Evolutionary conservation across 2,113 vertebrate genomes (phyloP).

Genomic region (Alligator mississippiensis): DNA sequence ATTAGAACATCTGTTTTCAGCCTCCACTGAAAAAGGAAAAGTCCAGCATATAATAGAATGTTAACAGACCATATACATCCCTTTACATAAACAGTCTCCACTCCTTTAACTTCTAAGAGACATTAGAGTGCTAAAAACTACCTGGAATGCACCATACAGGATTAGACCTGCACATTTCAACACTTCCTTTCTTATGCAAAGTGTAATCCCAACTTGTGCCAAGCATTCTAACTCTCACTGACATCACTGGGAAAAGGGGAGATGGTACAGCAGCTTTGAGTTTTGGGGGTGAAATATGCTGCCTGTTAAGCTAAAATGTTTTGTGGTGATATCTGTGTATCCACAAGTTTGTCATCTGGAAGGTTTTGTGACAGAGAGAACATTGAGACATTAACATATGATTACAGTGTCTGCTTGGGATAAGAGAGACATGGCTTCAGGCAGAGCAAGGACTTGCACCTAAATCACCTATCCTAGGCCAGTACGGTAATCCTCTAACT

Average conservation of each 20-base stretch:
- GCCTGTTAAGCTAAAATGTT: not conserved
- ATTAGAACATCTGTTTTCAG: slow-evolving; percentile 19
- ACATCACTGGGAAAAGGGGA: not conserved
- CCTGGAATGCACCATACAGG: not conserved
- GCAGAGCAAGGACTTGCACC: no score
- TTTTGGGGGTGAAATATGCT: not conserved
- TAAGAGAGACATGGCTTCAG: no score
- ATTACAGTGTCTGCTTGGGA: not conserved
- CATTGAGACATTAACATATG: not conserved
- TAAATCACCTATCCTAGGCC: no score
- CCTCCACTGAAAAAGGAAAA: slow-evolving; percentile 50
- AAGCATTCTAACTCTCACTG: not conserved
- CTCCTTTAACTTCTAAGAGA: not conserved
- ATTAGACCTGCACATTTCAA: accelerated
- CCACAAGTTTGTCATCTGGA: not conserved
- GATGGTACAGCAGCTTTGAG: not conserved
- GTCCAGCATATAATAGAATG: not conserved
- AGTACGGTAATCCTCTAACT: no score
- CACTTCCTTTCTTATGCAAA: not conserved
- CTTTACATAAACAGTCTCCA: slow-evolving; percentile 15
- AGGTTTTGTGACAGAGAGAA: not conserved
- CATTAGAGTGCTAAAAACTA: not conserved
- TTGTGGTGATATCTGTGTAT: not conserved
- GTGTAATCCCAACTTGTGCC: not conserved
- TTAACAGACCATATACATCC: slow-evolving; percentile 7